Base-by-base conservation (phyloP, 2,797 vertebrate genomes). In the Gallirallus australis region DNA sequence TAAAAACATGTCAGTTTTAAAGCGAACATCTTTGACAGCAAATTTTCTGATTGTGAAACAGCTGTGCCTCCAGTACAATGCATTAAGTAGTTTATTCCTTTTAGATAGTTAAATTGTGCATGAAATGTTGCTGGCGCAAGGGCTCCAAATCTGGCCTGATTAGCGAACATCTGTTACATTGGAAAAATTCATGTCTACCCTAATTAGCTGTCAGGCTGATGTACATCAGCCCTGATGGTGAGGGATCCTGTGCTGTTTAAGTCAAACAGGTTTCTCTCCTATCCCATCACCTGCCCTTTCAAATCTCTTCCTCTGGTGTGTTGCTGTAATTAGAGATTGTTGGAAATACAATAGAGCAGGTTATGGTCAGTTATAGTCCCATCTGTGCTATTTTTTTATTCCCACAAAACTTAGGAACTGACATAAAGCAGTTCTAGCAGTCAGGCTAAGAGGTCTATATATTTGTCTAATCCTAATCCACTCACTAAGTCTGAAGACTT, bases 101-200 rank as follows among this genome's bases (percentile, higher is more conserved):
- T 99, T 99, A 99, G 99, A 99, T 99, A 99, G 99, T 99, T 99
- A 99, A 99, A 99, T 99, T 99, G 99, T 99, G 99, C 99, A 99
- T 99, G 99, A 99, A 99, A 99, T 99, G 99, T 99, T 99, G 99
- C 99, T 99, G 99, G 99, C 99, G 98, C 98, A 98, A 98, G 98
- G 98, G 99, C 99, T 99, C 98, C 98, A 98, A 98, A 99, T 99
- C 99, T 99, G 99, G 99, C 99, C 99, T 99, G 99, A 99, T 99
- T 99, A 99, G 99, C 98, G 99, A 99, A 99, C 99, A 99, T 99
- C 99, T 99, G 99, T 99, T 99, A 99, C 99, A 99, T 99, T 99
- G 99, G 99, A 99, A 99, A 99, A 99, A 99, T 99, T 99, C 98
- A 99, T 99, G 99, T 99, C 99, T 99, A 98, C 99, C 99, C 99